Evolutionary conservation across 1,140 invertebrate genomes (phyloP).

Genomic region (Hestina assimilis): DNA sequence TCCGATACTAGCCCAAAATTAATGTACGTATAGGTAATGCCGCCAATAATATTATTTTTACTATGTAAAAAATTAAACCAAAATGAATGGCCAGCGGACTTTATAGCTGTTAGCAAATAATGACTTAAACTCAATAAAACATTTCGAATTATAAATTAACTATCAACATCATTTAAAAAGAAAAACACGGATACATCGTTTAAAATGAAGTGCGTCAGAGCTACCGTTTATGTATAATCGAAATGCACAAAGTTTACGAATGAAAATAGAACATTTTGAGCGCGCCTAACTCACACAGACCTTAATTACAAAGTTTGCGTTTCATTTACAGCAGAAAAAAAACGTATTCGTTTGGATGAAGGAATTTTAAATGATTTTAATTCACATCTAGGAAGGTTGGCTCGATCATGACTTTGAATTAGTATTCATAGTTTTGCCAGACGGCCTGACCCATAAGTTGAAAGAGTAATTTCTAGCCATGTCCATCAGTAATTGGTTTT

Average conservation of each 20-base stretch:
- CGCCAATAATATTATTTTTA: too few relatives aligned
- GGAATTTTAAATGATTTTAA: not conserved
- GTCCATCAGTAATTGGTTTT: too few relatives aligned
- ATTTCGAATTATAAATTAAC: not conserved
- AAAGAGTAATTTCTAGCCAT: too few relatives aligned
- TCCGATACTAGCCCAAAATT: too few relatives aligned
- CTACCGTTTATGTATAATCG: not conserved
- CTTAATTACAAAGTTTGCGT: not conserved
- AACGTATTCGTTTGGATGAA: not conserved
- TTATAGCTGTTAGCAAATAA: too few relatives aligned
- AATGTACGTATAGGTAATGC: too few relatives aligned
- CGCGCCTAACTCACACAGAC: not conserved
- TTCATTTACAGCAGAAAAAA: not conserved
- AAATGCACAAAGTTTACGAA: not conserved
- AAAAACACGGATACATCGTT: not conserved
- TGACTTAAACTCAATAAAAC: too few relatives aligned
- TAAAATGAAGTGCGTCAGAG: slow-evolving; percentile 1
- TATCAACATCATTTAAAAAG: not conserved
- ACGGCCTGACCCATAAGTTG: too few relatives aligned
- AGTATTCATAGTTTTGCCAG: too few relatives aligned
- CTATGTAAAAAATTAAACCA: too few relatives aligned
- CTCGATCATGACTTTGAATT: not conserved
- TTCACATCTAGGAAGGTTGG: not conserved
- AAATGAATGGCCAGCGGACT: too few relatives aligned
- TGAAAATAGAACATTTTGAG: not conserved